These are phyloP conservation scores for Peromyscus aztecus DNA, from an alignment of 2,797 vertebrate species.

Conservation along the genomic window DNA sequence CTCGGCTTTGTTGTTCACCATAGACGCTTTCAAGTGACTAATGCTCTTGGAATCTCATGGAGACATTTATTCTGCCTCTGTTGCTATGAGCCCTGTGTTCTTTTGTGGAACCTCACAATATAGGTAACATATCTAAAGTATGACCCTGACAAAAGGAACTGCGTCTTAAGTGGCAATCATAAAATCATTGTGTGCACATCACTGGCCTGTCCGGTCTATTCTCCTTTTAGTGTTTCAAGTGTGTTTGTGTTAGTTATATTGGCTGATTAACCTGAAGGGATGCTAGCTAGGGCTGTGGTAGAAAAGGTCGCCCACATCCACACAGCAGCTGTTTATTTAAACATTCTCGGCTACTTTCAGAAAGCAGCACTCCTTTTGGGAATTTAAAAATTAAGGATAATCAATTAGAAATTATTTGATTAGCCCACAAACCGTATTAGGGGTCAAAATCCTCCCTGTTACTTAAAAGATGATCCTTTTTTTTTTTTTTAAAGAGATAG, in stretches of 20 bases:
- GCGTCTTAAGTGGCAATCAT: constrained; percentile 57
- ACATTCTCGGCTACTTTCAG: background rate
- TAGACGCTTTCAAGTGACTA: constrained; percentile 78
- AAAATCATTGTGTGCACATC: background rate
- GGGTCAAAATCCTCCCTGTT: background rate
- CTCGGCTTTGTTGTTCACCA: constrained; percentile 73
- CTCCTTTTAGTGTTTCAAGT: background rate
- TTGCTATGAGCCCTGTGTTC: constrained; percentile 68
- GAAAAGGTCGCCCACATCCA: constrained; percentile 32
- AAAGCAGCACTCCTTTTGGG: background rate
- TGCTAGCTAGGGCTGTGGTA: background rate
- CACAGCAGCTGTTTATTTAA: constrained; percentile 14
- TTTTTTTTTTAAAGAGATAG: background rate
- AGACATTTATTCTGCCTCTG: constrained; percentile 77
- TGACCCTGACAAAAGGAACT: constrained; percentile 38
- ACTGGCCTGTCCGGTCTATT: background rate
- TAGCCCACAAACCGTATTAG: background rate
- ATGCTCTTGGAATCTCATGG: constrained; percentile 74
- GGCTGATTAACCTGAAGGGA: constrained; percentile 49
- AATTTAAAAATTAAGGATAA: background rate
- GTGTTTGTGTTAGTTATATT: constrained; percentile 32
- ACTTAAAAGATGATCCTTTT: constrained; percentile 16
- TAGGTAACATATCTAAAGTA: constrained; percentile 55
- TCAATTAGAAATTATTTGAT: constrained; percentile 12
- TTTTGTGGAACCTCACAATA: constrained; percentile 42